These are phyloP conservation scores for Adoxophyes honmai DNA, from an alignment of 1,140 invertebrate species.

Conservation along the genomic window DNA sequence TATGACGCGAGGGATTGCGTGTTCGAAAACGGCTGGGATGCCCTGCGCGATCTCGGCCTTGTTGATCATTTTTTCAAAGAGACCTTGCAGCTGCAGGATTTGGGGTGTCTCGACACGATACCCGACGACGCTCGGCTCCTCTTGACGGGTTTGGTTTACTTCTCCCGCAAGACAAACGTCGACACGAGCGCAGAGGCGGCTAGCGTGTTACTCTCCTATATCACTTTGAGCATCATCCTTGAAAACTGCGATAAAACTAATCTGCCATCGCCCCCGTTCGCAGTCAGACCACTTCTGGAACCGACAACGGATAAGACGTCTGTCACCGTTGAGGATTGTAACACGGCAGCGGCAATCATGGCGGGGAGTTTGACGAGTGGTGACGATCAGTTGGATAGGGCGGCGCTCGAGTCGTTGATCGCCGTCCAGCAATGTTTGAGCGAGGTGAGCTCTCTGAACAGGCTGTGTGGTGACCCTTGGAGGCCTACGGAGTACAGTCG, in stretches of 20 bases:
- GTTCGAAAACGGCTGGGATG: conserved; percentile 2
- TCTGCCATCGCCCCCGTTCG: neutral
- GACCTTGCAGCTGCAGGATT: neutral
- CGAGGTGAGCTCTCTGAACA: neutral
- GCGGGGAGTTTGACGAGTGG: neutral
- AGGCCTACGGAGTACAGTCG: neutral
- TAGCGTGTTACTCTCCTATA: neutral
- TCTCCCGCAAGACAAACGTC: neutral
- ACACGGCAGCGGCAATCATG: neutral
- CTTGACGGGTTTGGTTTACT: neutral
- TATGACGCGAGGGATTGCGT: neutral
- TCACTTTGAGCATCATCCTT: neutral
- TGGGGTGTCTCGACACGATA: neutral
- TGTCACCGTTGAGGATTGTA: neutral
- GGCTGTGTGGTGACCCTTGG: neutral
- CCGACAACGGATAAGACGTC: neutral
- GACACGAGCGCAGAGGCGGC: neutral
- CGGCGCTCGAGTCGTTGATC: neutral
- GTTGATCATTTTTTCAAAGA: neutral
- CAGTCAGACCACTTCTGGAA: neutral
- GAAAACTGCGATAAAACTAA: neutral
- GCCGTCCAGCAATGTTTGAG: neutral
- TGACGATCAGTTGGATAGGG: neutral
- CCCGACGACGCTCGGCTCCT: neutral
- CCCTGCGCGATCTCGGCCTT: neutral